Conservation (phyloP, 2,113 vertebrate species). For the Hystrix cristata region DNA sequence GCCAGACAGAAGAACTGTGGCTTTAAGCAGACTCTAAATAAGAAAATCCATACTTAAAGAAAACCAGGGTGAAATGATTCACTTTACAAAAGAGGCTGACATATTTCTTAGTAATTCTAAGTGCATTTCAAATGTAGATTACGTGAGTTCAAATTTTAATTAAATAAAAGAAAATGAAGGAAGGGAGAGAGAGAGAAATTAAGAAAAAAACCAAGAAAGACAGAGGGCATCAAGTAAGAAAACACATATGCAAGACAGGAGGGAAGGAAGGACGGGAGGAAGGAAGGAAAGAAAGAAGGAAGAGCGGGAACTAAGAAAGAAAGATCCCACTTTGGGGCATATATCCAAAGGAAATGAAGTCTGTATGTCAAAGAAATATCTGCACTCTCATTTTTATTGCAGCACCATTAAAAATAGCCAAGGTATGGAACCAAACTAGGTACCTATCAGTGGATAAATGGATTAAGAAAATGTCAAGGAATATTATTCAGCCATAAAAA, state of each 20-base stretch:
- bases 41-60: background rate
- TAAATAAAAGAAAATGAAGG: background rate
- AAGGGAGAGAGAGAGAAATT: too few relatives aligned
- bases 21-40: background rate
- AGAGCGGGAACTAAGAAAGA: background rate
- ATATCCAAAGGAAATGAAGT: background rate
- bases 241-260: fast-evolving
- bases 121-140: background rate
- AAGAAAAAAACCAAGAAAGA: background rate
- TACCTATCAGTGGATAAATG: background rate
- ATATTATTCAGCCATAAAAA: background rate
- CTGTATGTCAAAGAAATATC: fast-evolving
- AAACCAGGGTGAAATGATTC: background rate
- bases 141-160: background rate
- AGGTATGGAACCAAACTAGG: background rate
- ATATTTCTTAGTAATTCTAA: background rate
- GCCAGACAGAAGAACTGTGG: background rate
- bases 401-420: background rate
- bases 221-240: background rate
- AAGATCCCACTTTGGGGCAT: background rate
- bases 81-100: fast-evolving
- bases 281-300: fast-evolving
- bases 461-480: background rate
- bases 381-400: background rate
- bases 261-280: fast-evolving